Evolutionary conservation across 2,888 invertebrate genomes (phyloP), one percentile per base, ranked within the genome.

Genomic region (Trissolcus brochymenae): DNA sequence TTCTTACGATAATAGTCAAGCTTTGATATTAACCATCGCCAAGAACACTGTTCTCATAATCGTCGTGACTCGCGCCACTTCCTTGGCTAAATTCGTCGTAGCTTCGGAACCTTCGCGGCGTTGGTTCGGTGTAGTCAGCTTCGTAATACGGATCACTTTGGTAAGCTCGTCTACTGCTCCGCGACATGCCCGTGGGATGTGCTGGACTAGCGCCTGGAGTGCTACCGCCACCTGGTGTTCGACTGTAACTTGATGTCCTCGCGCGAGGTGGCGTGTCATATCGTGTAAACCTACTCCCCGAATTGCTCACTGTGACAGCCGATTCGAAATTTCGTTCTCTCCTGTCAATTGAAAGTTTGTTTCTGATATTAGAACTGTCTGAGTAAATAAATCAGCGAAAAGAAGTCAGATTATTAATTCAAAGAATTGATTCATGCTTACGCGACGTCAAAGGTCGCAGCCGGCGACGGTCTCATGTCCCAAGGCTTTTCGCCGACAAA

Each of bases 41-140:
- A 40, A 87, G 83, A 29, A 85, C 84, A 72, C 84, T 85, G 65
- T 82, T 85, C 68, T 88, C 87, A 57, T 89, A 89, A 71, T 95
- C 94, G 79, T 94, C 94, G 84, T 93, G 93, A 29, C 92, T 92
- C 3, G 93, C 80, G 25, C 91, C 92, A 76, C 93, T 93, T 83
- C 95, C 91, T 90, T 93, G 92, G 89, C 94, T 92, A 91, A 94
- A 94, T 90, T 96, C 93, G 84, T 94, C 94, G 86, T 92, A 93
- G 86, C 91, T 93, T 72, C 93, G 92, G 88, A 92, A 91, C 81
- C 92, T 90, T 14, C 91, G 88, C 19, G 87, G 81, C 61, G 84
- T 81, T 21, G 87, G 86, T 46, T 89, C 89, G 64, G 80, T 84
- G 76, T 88, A 89, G 49, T 88, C 89, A 11, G 85, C 85, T 76